Evolutionary conservation across 2,888 invertebrate genomes (phyloP), one percentile per base, ranked within the genome.

Genomic region (Gymnosoma rotundatum): DNA sequence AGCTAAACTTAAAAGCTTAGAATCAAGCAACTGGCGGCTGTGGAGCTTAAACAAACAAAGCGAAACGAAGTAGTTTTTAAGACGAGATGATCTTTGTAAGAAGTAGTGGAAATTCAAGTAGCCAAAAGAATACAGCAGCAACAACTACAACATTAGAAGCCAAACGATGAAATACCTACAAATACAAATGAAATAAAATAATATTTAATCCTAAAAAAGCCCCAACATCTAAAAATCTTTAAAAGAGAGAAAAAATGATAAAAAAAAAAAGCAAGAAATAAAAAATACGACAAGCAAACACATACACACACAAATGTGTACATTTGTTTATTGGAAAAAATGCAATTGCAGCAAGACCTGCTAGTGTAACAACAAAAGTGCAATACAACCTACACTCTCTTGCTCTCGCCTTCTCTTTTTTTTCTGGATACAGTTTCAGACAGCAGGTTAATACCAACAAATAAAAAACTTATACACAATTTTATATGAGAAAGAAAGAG

Each of bases 61-160:
- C 70, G 45, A 78, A 78, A 58, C 72, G 54, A 50, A 64, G 48
- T 38, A 45, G 42, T 38, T 38, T 48, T 69, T 56, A 75, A 75
- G 81, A 76, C 66, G 75, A 70, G 79, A 72, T 84, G 80, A 84
- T 84, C 81, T 84, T 81, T 66, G 25, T 64, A 70, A 58, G 61
- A 76, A 63, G 42, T 45, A 54, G 69, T 63, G 45, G 61, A 58
- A 75, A 72, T 21, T 54, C 60, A 58, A 78, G 79, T 60, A 72
- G 67, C 75, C 60, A 67, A 78, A 72, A 67, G 50, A 36, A 54
- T 58, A 48, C 67, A 80, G 12, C 42, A 42, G 42, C 42, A 42
- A 12, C 42, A 42, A 42, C 42, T 61, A 67, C 16, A 18, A 52
- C 16, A 52, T 21, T 21, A 74, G 9, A 54, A 52, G 25, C 4